These are phyloP conservation scores for Parasteatoda lunata DNA, from an alignment of 2,888 invertebrate genomes.

Conservation along the genomic window DNA sequence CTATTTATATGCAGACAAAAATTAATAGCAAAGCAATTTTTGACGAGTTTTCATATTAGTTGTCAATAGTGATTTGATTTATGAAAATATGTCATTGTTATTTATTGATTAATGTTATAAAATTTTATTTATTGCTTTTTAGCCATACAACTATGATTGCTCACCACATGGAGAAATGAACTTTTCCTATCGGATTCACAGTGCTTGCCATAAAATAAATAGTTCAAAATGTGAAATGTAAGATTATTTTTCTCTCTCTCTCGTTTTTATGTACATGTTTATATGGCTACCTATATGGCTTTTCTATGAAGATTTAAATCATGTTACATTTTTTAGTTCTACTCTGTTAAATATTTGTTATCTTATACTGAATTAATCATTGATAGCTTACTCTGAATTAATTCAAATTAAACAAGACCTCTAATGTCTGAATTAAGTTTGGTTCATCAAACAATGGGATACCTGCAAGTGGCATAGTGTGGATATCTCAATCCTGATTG, in stretches of 20 bases:
- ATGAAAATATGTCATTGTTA: background rate
- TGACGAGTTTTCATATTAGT: no score
- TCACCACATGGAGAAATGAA: constrained; percentile 50
- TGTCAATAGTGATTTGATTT: no score
- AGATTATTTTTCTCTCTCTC: constrained; percentile 4
- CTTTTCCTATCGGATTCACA: constrained; percentile 36
- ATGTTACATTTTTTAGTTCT: background rate
- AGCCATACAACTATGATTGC: constrained; percentile 43
- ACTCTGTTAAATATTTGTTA: background rate
- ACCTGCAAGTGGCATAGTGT: no score
- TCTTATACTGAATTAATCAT: background rate
- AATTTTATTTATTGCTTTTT: constrained; percentile 3
- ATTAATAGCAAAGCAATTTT: no score
- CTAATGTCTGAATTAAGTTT: no score
- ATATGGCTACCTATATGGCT: no score
- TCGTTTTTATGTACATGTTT: no score
- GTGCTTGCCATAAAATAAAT: constrained; percentile 41
- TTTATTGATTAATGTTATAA: background rate
- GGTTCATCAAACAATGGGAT: no score
- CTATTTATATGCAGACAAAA: no score
- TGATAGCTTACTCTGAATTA: no score
- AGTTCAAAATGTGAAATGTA: constrained; percentile 40
- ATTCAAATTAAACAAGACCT: no score
- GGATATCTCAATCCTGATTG: no score
- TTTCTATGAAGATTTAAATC: background rate